Percentiles rank a stretch among this genome's conserved stretches.
Conservation (phyloP, 2,797 vertebrate species). For the Hephaestus fuliginosus region DNA sequence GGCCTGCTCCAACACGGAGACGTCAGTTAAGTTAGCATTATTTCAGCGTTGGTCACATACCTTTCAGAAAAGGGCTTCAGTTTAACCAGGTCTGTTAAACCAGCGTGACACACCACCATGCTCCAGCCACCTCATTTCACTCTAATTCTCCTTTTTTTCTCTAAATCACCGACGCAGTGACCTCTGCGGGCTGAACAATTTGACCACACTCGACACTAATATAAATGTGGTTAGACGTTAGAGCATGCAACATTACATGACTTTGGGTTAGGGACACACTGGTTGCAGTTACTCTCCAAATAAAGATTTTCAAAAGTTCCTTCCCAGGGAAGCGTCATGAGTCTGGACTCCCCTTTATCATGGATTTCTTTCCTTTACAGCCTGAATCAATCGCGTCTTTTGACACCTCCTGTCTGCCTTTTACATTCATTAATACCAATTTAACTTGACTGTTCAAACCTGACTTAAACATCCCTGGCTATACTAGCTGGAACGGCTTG, state of each 20-base stretch:
- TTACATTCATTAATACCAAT: neutral
- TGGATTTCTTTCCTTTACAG: neutral
- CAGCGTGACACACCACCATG: too few relatives aligned
- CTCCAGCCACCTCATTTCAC: neutral
- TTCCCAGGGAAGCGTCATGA: neutral
- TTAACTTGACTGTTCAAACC: neutral
- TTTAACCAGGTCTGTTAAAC: neutral
- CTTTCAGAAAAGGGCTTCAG: too few relatives aligned
- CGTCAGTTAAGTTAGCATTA: neutral
- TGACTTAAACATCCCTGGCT: neutral
- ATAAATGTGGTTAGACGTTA: neutral
- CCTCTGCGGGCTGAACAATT: neutral
- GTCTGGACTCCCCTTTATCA: neutral
- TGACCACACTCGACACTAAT: neutral
- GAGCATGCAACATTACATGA: neutral
- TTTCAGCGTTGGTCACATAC: neutral
- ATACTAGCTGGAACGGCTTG: slow-evolving; percentile 14
- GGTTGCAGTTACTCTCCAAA: neutral
- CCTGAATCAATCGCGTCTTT: neutral
- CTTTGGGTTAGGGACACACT: too few relatives aligned
- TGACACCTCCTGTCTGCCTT: neutral
- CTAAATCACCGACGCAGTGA: neutral
- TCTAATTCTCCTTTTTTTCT: neutral
- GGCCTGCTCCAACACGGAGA: neutral
- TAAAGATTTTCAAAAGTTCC: neutral